phyloP scores from a whole-genome alignment of 2,113 vertebrate species.

The Hiodon alosoides region DNA sequence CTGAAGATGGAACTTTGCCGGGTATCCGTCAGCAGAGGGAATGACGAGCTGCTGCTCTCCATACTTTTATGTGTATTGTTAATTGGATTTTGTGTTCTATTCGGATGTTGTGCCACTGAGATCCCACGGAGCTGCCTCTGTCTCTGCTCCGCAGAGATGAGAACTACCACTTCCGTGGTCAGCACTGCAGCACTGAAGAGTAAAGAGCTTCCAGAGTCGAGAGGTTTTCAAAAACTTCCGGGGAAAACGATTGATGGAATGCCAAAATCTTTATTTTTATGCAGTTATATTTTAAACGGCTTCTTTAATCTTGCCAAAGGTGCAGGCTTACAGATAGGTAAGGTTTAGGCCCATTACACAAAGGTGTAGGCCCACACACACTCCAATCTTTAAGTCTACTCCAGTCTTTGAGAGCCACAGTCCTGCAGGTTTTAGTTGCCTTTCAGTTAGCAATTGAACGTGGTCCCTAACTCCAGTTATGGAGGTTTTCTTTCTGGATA shows the following conservation, averaged over 20 bases:
- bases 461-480: background rate
- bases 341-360: too few species aligned
- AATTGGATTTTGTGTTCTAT: background rate
- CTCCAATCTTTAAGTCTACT: too few species aligned
- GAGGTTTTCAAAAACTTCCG: constrained; percentile 47
- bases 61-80: background rate
- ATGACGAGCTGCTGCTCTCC: constrained; percentile 2
- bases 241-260: constrained; percentile 63
- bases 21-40: background rate
- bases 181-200: constrained; percentile 60
- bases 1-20: background rate
- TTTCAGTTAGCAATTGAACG: too few species aligned
- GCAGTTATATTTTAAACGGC: constrained; percentile 99
- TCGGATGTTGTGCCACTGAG: background rate
- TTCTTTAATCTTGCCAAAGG: constrained; percentile 98
- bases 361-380: too few species aligned
- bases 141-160: background rate
- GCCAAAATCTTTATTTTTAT: constrained; percentile 99
- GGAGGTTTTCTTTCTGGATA: too few species aligned
- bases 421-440: too few species aligned
- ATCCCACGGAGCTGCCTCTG: background rate
- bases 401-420: too few species aligned
- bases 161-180: background rate
- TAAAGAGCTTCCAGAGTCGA: constrained; percentile 68
- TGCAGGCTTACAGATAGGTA: constrained; percentile 53